These are phyloP conservation scores for Protomyctophum bolini DNA, from an alignment of 2,113 vertebrate genomes.

Conservation along the genomic window DNA sequence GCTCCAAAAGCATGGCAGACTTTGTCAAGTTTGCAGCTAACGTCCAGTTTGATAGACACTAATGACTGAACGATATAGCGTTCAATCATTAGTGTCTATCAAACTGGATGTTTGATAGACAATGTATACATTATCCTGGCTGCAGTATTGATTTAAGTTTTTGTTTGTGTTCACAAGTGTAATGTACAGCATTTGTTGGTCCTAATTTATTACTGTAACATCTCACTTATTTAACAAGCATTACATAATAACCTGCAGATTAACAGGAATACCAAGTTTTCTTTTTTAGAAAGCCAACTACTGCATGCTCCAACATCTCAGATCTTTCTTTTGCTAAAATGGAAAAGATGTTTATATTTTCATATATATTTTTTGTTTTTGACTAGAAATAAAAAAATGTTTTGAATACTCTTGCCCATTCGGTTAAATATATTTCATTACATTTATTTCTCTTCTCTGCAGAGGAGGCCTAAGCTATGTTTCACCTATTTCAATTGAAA, in stretches of 20 bases:
- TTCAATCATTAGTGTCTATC: too few relatives aligned
- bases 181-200: slow-evolving; percentile 40
- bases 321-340: slow-evolving; percentile 62
- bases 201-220: slow-evolving; percentile 45
- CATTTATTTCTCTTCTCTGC: background rate
- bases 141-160: slow-evolving; percentile 63
- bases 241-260: slow-evolving; percentile 45
- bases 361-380: slow-evolving; percentile 65
- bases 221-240: slow-evolving; percentile 38
- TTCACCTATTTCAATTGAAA: too few relatives aligned
- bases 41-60: too few relatives aligned
- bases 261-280: background rate
- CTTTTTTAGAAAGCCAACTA: slow-evolving; percentile 54
- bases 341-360: slow-evolving; percentile 76
- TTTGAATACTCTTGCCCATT: slow-evolving; percentile 56
- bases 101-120: too few relatives aligned
- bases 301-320: slow-evolving; percentile 72
- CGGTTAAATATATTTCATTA: slow-evolving; percentile 7
- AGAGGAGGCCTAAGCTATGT: background rate
- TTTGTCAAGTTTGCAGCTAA: too few relatives aligned
- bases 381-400: slow-evolving; percentile 79
- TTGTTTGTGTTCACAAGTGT: slow-evolving; percentile 56
- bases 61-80: background rate
- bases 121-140: background rate
- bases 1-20: too few relatives aligned